Conservation (phyloP, 2,113 vertebrate genomes). For the Menidia beryllina region DNA sequence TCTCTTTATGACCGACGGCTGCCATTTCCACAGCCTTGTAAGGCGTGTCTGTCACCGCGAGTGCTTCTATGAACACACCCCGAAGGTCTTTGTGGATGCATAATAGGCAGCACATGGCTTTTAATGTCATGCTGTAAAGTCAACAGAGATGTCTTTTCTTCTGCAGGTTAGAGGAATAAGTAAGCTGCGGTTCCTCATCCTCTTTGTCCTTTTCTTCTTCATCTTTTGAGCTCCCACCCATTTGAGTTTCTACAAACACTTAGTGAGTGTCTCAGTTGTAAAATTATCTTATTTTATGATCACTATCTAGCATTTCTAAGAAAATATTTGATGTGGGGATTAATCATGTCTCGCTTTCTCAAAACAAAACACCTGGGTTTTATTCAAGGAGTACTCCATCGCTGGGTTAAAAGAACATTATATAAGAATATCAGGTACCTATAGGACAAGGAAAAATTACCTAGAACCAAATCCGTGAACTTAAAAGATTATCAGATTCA, state of each 20-base stretch:
- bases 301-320: too few species aligned
- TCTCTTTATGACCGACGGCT: constrained; percentile 42
- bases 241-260: background rate
- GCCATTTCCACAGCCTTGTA: constrained; percentile 71
- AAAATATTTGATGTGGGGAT: background rate
- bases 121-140: constrained; percentile 57
- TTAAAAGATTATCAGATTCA: background rate
- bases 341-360: background rate
- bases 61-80: constrained; percentile 26
- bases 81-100: constrained; percentile 46
- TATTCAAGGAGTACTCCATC: background rate
- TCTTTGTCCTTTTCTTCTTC: background rate
- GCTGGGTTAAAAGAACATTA: constrained; percentile 2
- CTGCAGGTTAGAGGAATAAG: constrained; percentile 9
- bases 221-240: background rate
- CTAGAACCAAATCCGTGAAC: background rate
- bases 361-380: background rate
- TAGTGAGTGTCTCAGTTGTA: background rate
- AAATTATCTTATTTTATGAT: too few species aligned
- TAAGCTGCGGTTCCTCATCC: constrained; percentile 14
- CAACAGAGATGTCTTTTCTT: constrained; percentile 46
- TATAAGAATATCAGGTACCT: background rate
- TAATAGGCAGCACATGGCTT: constrained; percentile 55
- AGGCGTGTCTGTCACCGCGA: constrained; percentile 61
- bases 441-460: too few species aligned